These are phyloP conservation scores for Pangasius djambal DNA, from an alignment of 2,797 vertebrate species.

Conservation along the genomic window DNA sequence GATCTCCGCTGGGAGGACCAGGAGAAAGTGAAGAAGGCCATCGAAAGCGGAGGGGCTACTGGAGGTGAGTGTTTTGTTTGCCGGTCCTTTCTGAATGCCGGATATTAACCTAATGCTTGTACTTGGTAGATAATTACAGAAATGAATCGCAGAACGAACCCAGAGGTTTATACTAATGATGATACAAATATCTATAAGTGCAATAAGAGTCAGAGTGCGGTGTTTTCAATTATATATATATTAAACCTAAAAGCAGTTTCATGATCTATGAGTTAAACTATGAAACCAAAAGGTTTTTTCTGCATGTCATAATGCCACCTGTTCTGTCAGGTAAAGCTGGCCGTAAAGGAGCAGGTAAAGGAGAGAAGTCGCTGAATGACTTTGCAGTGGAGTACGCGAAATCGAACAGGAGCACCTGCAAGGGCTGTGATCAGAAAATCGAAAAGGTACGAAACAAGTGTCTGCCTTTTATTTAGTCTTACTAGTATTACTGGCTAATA, in stretches of 20 bases:
- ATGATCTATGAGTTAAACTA: neutral
- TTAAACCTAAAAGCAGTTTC: neutral
- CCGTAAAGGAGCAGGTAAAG: slow-evolving; percentile 79
- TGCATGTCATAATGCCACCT: neutral
- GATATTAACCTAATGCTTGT: no score
- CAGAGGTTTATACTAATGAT: neutral
- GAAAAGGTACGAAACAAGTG: slow-evolving; percentile 83
- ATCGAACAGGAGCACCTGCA: slow-evolving; percentile 96
- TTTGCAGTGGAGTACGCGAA: slow-evolving; percentile 97
- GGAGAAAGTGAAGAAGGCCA: slow-evolving; percentile 93
- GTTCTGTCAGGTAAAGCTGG: slow-evolving; percentile 80
- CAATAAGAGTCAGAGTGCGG: neutral
- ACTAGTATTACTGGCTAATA: neutral
- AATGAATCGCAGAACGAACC: neutral
- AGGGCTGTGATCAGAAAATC: slow-evolving; percentile 94
- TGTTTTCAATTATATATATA: no score
- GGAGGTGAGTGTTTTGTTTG: slow-evolving; percentile 64
- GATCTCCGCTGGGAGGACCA: slow-evolving; percentile 96
- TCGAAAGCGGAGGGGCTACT: slow-evolving; percentile 83
- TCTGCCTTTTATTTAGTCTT: neutral
- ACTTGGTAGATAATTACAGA: neutral
- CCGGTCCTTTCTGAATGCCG: no score
- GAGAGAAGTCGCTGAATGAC: slow-evolving; percentile 86
- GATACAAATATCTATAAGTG: no score
- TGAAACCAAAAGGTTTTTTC: neutral